These are phyloP conservation scores for Pantherophis alleghaniensis DNA, from an alignment of 2,797 vertebrate genomes.

Conservation along the genomic window DNA sequence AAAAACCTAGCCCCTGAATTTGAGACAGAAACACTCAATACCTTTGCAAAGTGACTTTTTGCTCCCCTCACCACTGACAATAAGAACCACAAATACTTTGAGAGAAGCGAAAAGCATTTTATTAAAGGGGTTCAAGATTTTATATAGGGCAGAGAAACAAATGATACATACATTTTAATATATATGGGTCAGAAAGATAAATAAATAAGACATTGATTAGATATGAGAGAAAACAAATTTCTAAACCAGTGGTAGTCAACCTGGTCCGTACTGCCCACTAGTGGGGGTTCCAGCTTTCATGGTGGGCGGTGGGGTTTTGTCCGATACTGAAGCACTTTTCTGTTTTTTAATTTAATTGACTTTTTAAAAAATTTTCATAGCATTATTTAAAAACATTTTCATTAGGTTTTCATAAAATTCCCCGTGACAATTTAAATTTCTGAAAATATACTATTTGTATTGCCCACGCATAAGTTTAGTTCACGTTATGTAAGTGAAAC, in stretches of 20 bases:
- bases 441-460: too few relatives aligned
- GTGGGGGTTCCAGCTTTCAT: too few relatives aligned
- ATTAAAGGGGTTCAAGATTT: not conserved
- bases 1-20: not conserved
- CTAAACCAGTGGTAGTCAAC: not conserved
- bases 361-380: too few relatives aligned
- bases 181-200: not conserved
- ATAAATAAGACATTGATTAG: not conserved
- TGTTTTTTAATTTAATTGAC: too few relatives aligned
- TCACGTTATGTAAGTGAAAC: too few relatives aligned
- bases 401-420: too few relatives aligned
- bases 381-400: too few relatives aligned
- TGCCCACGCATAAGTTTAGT: too few relatives aligned
- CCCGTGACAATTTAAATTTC: too few relatives aligned
- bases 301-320: too few relatives aligned
- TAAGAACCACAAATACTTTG: not conserved
- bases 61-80: not conserved
- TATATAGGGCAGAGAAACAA: not conserved
- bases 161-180: not conserved
- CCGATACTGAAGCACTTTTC: too few relatives aligned
- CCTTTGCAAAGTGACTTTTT: not conserved
- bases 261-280: too few relatives aligned
- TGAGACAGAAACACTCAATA: not conserved
- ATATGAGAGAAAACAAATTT: not conserved
- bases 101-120: not conserved